A percentile compares a stretch with the other conserved stretches of the same genome.
phyloP scores from a whole-genome alignment of 2,888 invertebrate genomes.

The Sarcophaga subvicina region DNA sequence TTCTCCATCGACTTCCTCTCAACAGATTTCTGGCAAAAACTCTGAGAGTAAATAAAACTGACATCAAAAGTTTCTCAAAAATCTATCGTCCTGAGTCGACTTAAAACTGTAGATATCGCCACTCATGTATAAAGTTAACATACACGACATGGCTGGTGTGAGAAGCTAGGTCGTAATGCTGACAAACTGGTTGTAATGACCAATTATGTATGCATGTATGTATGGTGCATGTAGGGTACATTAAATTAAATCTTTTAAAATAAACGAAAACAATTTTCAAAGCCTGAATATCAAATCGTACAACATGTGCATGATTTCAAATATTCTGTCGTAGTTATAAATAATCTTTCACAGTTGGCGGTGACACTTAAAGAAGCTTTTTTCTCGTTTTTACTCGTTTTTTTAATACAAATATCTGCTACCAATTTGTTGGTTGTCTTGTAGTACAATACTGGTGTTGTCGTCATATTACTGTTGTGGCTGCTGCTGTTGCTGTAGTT shows the following conservation, averaged over 20 bases:
- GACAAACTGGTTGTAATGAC: no score
- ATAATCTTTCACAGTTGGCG: conserved; percentile 69
- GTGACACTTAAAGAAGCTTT: conserved; percentile 68
- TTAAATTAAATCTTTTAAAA: not conserved
- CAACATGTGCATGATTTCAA: conserved; percentile 62
- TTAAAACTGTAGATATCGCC: no score
- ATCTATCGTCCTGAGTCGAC: no score
- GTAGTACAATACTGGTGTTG: conserved; percentile 19
- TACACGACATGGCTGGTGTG: no score
- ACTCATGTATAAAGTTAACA: no score
- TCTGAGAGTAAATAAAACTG: no score
- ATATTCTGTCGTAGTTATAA: conserved; percentile 61
- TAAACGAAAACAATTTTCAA: not conserved
- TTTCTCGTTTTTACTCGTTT: not conserved
- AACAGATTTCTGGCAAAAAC: no score
- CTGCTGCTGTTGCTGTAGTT: conserved; percentile 9
- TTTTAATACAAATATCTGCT: conserved; percentile 54
- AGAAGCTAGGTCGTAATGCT: no score
- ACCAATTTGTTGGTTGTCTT: conserved; percentile 66
- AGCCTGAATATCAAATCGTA: not conserved
- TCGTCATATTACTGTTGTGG: conserved; percentile 23
- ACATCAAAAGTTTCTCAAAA: no score
- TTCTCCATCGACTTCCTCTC: no score
- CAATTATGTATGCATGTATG: no score
- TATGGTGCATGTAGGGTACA: not conserved